Evolutionary conservation across 2,888 invertebrate species (phyloP).

Genomic region (Magallana nippona): DNA sequence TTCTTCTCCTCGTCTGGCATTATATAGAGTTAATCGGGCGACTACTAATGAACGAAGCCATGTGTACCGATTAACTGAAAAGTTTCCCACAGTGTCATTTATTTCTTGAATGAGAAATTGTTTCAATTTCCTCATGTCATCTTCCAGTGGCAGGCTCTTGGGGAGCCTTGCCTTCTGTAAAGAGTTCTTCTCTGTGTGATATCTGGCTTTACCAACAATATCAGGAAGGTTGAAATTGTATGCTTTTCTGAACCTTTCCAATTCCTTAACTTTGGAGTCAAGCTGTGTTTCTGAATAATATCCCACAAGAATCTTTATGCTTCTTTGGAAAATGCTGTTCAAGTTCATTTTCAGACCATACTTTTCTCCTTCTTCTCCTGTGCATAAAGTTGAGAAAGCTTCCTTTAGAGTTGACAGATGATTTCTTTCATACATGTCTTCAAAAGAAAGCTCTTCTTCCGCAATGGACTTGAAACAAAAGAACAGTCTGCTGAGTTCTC

Average conservation of each 20-base stretch:
- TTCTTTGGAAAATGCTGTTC: conserved; percentile 38
- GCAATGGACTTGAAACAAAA: conserved; percentile 16
- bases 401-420: conserved; percentile 37
- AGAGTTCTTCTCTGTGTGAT: conserved; percentile 36
- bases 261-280: conserved; percentile 43
- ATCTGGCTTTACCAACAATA: conserved; percentile 43
- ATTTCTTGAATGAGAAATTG: conserved; percentile 14
- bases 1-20: conserved; percentile 52
- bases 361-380: conserved; percentile 37
- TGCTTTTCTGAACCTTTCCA: conserved; percentile 43
- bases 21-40: conserved; percentile 51
- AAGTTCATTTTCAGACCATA: conserved; percentile 46
- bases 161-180: conserved; percentile 32
- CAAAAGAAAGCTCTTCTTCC: conserved; percentile 1
- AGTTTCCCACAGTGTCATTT: conserved; percentile 24
- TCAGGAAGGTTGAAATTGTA: conserved; percentile 34
- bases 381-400: conserved; percentile 37
- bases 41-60: conserved; percentile 49
- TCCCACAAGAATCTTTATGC: conserved; percentile 41
- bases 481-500: conserved; percentile 47
- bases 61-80: conserved; percentile 40
- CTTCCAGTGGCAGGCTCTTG: conserved; percentile 29
- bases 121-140: conserved; percentile 29
- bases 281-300: conserved; percentile 42
- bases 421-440: conserved; percentile 43